These are phyloP conservation scores for Wasmannia auropunctata DNA, from an alignment of 1,140 invertebrate species.

Conservation along the genomic window DNA sequence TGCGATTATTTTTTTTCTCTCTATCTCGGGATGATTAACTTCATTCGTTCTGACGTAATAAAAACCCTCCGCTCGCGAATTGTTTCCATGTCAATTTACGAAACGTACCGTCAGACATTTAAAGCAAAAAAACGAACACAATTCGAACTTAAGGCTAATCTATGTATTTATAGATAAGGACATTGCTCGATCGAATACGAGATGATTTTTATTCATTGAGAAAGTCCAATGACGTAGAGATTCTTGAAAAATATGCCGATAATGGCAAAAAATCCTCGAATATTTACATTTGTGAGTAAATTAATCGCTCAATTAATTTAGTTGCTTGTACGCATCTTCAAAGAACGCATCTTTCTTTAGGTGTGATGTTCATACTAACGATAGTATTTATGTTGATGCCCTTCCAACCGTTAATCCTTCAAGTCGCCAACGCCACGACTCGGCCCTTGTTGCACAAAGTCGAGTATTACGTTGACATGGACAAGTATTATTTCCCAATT, in stretches of 20 bases:
- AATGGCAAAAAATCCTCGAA: slow-evolving; percentile 13
- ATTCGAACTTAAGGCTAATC: not conserved
- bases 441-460: slow-evolving; percentile 48
- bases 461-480: slow-evolving; percentile 47
- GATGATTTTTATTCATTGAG: slow-evolving; percentile 4
- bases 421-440: slow-evolving; percentile 1
- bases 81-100: not conserved
- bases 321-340: not conserved
- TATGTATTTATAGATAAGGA: slow-evolving; percentile 30
- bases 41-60: not conserved
- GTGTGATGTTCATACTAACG: not conserved
- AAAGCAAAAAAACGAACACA: not conserved
- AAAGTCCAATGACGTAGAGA: not conserved
- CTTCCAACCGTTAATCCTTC: slow-evolving; percentile 25
- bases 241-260: slow-evolving; percentile 20
- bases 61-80: not conserved
- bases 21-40: not conserved
- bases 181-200: slow-evolving; percentile 9
- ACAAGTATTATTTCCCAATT: slow-evolving; percentile 50
- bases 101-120: not conserved
- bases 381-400: slow-evolving; percentile 36
- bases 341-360: slow-evolving; percentile 15
- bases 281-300: slow-evolving; percentile 33
- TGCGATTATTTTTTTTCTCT: not conserved
- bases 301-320: not conserved